Evolutionary conservation across 2,797 vertebrate genomes (phyloP).

Genomic region (Mus spretus): DNA sequence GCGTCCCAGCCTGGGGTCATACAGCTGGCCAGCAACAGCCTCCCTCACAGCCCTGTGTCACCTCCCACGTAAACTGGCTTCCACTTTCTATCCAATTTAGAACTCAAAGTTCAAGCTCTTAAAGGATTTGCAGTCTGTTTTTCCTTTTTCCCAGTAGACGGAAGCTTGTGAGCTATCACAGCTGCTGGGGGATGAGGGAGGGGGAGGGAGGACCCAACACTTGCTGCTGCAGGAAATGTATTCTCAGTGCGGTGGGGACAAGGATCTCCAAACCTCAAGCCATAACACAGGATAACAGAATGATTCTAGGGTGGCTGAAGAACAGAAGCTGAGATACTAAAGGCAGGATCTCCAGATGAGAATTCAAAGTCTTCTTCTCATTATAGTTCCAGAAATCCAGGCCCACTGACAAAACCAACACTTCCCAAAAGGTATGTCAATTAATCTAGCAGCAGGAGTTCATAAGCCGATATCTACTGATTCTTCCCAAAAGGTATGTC

Average conservation of each 20-base stretch:
- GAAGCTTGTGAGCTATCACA: slow-evolving; percentile 42
- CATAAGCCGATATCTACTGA: slow-evolving; percentile 35
- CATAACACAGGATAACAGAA: background rate
- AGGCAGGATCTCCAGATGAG: background rate
- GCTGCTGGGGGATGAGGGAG: background rate
- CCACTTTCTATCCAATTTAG: slow-evolving; percentile 60
- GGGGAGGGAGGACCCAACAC: background rate
- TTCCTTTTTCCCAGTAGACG: slow-evolving; percentile 12
- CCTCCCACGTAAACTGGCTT: background rate
- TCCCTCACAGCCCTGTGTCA: background rate
- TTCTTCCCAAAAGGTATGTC: background rate
- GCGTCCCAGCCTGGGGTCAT: background rate
- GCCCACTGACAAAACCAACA: background rate
- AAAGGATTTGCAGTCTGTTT: slow-evolving; percentile 70
- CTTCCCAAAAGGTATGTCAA: background rate
- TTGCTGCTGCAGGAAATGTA: slow-evolving; percentile 19
- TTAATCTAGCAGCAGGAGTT: background rate
- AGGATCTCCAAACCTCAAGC: background rate
- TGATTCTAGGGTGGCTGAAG: background rate
- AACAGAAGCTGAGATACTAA: background rate
- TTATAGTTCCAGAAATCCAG: background rate
- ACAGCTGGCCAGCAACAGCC: slow-evolving; percentile 50
- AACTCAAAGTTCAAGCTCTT: slow-evolving; percentile 65
- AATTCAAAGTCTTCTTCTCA: background rate
- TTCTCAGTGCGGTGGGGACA: background rate